These are phyloP conservation scores for Neosilurus hyrtlii DNA, from an alignment of 2,797 vertebrate species.

Conservation along the genomic window DNA sequence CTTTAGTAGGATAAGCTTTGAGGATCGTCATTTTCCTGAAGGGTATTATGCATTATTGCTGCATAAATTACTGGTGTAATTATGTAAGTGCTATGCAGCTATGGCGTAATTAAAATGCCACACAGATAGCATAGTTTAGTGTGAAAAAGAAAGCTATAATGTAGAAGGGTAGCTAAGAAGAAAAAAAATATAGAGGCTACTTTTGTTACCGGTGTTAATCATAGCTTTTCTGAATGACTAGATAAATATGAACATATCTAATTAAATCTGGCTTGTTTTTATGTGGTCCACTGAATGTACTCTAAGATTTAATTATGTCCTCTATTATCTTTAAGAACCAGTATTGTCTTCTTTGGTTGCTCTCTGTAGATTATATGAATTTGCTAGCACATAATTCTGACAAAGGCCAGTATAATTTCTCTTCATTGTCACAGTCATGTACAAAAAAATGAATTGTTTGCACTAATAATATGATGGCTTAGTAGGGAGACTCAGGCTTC, in stretches of 20 bases:
- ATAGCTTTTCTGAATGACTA: conserved; percentile 33
- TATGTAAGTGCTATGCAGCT: conserved; percentile 14
- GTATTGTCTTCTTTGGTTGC: conserved; percentile 41
- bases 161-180: neutral
- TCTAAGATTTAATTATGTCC: conserved; percentile 51
- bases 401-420: conserved; percentile 6
- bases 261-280: conserved; percentile 53
- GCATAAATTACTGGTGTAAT: conserved; percentile 30
- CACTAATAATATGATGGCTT: neutral
- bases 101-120: conserved; percentile 25
- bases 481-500: neutral
- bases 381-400: conserved; percentile 34
- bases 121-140: neutral
- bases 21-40: conserved; percentile 23
- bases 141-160: neutral
- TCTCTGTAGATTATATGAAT: conserved; percentile 28
- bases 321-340: conserved; percentile 49
- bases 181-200: conserved; percentile 1
- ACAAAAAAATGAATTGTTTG: conserved; percentile 16
- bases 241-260: conserved; percentile 47
- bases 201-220: conserved; percentile 37
- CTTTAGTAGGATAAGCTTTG: conserved; percentile 10
- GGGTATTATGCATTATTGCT: conserved; percentile 6
- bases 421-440: conserved; percentile 34
- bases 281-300: conserved; percentile 39